Evolutionary conservation across 2,888 invertebrate species (phyloP).

Genomic region (Rotaria sp.): DNA sequence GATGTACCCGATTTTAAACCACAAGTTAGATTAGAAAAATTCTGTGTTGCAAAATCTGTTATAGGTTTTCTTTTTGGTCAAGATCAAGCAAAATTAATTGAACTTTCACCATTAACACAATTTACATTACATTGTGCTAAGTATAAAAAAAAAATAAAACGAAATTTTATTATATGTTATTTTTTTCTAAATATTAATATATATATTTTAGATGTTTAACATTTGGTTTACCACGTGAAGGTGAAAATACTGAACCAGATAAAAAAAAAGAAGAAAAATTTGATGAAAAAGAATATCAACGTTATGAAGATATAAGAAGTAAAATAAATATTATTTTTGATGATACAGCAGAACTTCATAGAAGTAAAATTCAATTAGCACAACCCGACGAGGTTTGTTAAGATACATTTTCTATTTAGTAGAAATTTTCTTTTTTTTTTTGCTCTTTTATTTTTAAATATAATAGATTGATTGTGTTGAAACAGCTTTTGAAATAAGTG

Average conservation of each 20-base stretch:
- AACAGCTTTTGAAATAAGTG: constrained; percentile 1
- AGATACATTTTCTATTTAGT: too few species aligned
- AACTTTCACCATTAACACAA: constrained; percentile 39
- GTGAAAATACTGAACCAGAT: not conserved
- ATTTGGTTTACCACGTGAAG: constrained; percentile 5
- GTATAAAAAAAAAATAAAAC: not conserved
- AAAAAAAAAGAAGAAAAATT: not conserved
- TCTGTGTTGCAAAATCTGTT: constrained; percentile 38
- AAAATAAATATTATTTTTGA: constrained; percentile 24
- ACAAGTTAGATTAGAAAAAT: constrained; percentile 31
- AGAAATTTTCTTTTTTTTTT: not conserved
- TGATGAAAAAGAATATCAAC: constrained; percentile 29
- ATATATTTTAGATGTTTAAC: not conserved
- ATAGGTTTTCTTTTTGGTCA: constrained; percentile 30
- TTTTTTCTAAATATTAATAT: not conserved
- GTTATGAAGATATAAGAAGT: not conserved
- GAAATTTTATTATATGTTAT: too few species aligned
- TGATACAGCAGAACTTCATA: not conserved
- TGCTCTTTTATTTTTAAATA: not conserved
- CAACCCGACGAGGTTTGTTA: not conserved
- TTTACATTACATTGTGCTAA: constrained; percentile 30
- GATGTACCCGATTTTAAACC: constrained; percentile 34
- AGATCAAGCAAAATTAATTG: constrained; percentile 27
- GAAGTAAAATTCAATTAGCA: not conserved
- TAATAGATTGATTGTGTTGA: not conserved